These are phyloP conservation scores for Caloenas nicobarica DNA, from an alignment of 2,113 vertebrate species.

Conservation along the genomic window DNA sequence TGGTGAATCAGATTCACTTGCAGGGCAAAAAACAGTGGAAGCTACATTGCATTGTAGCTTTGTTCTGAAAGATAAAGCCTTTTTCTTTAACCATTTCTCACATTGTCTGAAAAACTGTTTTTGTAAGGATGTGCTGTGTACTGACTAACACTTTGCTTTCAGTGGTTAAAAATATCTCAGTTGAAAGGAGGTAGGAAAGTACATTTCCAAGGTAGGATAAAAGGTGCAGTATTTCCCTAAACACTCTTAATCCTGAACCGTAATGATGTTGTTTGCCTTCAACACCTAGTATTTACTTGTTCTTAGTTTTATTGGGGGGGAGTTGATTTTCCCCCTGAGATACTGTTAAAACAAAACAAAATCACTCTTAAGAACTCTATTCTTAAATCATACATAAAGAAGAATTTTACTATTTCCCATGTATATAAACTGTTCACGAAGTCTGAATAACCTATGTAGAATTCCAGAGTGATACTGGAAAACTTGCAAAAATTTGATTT, in stretches of 20 bases:
- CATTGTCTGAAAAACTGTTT: constrained; percentile 46
- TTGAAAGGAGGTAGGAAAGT: constrained; percentile 11
- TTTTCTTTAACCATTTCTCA: constrained; percentile 17
- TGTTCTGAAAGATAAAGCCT: background rate
- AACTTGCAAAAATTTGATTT: background rate
- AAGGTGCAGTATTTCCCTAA: background rate
- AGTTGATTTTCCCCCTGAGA: background rate
- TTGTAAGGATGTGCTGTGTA: constrained; percentile 25
- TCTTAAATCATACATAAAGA: background rate
- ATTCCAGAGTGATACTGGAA: background rate
- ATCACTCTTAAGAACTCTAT: background rate
- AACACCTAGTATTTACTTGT: background rate
- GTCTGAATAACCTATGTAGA: background rate
- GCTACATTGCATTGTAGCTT: background rate
- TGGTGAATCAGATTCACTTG: background rate
- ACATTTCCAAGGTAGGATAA: background rate
- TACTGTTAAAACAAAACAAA: background rate
- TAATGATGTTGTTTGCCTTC: background rate
- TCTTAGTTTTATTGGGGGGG: background rate
- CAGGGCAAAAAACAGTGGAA: background rate
- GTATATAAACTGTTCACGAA: background rate
- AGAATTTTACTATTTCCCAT: background rate
- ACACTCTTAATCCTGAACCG: background rate
- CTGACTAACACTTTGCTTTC: background rate
- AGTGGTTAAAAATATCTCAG: background rate